A percentile compares a stretch with the other conserved stretches of the same genome.
Conservation (phyloP, 1,140 invertebrate species). For the Conus ventricosus region DNA sequence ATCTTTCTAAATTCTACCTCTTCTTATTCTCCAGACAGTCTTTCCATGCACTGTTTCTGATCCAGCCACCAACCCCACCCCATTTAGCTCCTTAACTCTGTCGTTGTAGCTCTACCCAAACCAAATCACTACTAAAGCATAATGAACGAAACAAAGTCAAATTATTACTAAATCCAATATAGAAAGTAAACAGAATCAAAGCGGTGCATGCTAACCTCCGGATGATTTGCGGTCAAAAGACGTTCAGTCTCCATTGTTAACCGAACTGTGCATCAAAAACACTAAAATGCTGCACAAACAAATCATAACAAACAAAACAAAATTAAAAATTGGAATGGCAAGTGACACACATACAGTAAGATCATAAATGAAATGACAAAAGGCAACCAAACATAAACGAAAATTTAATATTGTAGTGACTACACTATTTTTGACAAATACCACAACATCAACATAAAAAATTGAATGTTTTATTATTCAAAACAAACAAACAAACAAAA, state of each 20-base stretch:
- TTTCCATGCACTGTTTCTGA: too few relatives aligned
- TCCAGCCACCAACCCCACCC: too few relatives aligned
- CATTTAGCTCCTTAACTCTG: too few relatives aligned
- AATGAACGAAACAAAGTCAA: too few relatives aligned
- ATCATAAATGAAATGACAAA: background rate
- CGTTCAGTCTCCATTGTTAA: slow-evolving; percentile 33
- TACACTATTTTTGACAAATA: background rate
- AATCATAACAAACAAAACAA: background rate
- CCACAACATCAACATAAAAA: background rate
- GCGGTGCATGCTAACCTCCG: slow-evolving; percentile 30
- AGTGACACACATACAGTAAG: background rate
- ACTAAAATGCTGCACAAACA: slow-evolving; percentile 23
- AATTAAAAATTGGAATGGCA: background rate
- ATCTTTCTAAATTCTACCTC: too few relatives aligned
- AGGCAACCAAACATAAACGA: background rate
- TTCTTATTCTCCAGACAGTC: too few relatives aligned
- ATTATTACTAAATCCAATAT: background rate
- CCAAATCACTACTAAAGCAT: too few relatives aligned
- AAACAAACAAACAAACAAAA: too few relatives aligned
- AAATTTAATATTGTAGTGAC: background rate
- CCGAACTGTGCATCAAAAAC: slow-evolving; percentile 15
- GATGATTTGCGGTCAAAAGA: slow-evolving; percentile 10
- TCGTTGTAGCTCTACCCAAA: too few relatives aligned
- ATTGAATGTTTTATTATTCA: background rate
- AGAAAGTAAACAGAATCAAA: slow-evolving; percentile 1